These are phyloP conservation scores for Microchrysa polita DNA, from an alignment of 2,888 invertebrate genomes.

Conservation along the genomic window DNA sequence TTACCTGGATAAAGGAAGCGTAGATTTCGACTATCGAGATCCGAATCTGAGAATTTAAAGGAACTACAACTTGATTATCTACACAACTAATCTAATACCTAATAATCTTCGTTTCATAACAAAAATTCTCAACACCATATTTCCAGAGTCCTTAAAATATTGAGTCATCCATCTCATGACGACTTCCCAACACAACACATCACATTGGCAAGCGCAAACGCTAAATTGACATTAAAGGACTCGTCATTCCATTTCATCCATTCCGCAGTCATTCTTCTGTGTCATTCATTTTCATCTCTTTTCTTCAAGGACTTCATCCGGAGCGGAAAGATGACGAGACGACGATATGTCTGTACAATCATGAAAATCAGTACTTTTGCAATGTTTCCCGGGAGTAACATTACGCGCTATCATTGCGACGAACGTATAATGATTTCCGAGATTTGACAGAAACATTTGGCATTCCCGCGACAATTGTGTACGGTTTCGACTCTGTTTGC, in stretches of 20 bases:
- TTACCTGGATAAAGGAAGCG: no score
- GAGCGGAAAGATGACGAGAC: conserved; percentile 8
- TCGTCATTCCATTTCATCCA: not conserved
- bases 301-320: not conserved
- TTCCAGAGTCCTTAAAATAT: not conserved
- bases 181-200: not conserved
- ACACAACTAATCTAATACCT: no score
- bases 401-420: conserved; percentile 29
- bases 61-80: no score
- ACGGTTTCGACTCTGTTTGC: not conserved
- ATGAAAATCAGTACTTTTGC: conserved; percentile 41
- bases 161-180: not conserved
- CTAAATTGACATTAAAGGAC: not conserved
- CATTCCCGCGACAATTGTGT: not conserved
- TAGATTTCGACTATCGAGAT: no score
- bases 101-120: no score
- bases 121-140: not conserved
- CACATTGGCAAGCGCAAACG: not conserved
- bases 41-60: no score
- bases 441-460: conserved; percentile 30
- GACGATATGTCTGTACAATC: no score
- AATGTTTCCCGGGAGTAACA: conserved; percentile 36
- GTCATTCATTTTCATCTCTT: not conserved
- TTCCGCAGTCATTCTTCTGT: no score
- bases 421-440: conserved; percentile 37